Evolutionary conservation across 2,113 vertebrate genomes (phyloP).

Genomic region (Balaeniceps rex): DNA sequence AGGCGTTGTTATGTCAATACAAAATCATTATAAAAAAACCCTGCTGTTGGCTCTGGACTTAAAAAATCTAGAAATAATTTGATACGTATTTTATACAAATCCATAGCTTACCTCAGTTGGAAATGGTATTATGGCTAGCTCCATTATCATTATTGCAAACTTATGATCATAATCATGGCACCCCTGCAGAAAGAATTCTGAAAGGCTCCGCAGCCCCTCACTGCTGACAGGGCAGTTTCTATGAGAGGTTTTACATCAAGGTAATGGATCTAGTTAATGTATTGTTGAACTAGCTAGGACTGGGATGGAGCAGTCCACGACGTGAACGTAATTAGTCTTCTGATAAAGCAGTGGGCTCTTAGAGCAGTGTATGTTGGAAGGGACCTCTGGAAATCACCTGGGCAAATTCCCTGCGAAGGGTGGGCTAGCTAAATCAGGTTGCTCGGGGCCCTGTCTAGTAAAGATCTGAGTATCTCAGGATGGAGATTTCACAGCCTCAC

Average conservation of each 20-base stretch:
- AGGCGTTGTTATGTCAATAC: constrained; percentile 65
- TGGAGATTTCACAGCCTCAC: neutral
- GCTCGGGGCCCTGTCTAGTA: neutral
- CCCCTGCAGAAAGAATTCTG: constrained; percentile 14
- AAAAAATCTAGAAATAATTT: constrained; percentile 64
- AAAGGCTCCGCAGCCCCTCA: neutral
- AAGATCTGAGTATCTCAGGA: neutral
- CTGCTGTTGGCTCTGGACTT: constrained; percentile 41
- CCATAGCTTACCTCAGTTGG: constrained; percentile 43
- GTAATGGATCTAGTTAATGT: neutral
- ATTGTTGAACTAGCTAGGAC: neutral
- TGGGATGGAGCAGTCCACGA: neutral
- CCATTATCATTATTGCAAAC: constrained; percentile 55
- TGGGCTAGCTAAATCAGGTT: neutral
- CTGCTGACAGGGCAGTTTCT: neutral
- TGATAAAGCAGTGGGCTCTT: neutral
- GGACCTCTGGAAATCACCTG: neutral
- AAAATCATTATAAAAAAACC: constrained; percentile 68
- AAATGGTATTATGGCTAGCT: constrained; percentile 41
- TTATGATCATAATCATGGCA: constrained; percentile 35
- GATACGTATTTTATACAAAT: constrained; percentile 64
- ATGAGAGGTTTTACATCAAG: neutral
- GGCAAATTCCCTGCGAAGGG: neutral
- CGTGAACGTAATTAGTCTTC: neutral
- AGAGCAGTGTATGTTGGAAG: neutral